Evolutionary conservation across 1,140 invertebrate species (phyloP).

Genomic region (Rhagoletis pomonella): DNA sequence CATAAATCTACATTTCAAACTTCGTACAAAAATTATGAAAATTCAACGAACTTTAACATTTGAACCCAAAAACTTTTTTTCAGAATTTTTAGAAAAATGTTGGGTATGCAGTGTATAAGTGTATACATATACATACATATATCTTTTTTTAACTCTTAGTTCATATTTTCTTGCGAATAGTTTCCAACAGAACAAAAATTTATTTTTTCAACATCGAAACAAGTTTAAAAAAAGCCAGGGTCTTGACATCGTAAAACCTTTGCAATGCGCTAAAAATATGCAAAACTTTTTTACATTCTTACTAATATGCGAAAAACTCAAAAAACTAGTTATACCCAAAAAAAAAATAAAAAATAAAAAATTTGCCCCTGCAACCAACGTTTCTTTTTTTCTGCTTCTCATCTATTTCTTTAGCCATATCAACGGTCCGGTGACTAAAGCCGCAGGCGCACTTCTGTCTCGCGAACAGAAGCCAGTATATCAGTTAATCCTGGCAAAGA

Average conservation of each 20-base stretch:
- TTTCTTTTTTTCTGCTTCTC: slow-evolving; percentile 59
- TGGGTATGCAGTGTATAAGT: too few species aligned
- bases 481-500: slow-evolving; percentile 26
- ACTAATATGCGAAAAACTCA: slow-evolving; percentile 1
- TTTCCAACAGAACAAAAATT: too few species aligned
- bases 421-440: slow-evolving; percentile 75
- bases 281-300: slow-evolving; percentile 27
- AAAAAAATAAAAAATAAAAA: neutral
- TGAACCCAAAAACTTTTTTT: too few species aligned
- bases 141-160: too few species aligned
- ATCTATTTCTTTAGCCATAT: slow-evolving; percentile 73
- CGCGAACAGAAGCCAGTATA: slow-evolving; percentile 48
- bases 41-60: too few species aligned
- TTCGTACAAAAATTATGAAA: too few species aligned
- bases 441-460: slow-evolving; percentile 55
- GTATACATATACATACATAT: too few species aligned
- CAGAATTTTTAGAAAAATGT: too few species aligned
- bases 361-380: slow-evolving; percentile 17
- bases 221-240: too few species aligned
- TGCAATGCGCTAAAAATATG: slow-evolving; percentile 2
- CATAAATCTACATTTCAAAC: too few species aligned
- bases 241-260: neutral
- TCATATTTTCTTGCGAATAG: too few species aligned
- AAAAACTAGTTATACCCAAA: neutral
- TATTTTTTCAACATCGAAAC: too few species aligned